Evolutionary conservation across 2,888 invertebrate species (phyloP).

Genomic region (Prosapia bicincta): DNA sequence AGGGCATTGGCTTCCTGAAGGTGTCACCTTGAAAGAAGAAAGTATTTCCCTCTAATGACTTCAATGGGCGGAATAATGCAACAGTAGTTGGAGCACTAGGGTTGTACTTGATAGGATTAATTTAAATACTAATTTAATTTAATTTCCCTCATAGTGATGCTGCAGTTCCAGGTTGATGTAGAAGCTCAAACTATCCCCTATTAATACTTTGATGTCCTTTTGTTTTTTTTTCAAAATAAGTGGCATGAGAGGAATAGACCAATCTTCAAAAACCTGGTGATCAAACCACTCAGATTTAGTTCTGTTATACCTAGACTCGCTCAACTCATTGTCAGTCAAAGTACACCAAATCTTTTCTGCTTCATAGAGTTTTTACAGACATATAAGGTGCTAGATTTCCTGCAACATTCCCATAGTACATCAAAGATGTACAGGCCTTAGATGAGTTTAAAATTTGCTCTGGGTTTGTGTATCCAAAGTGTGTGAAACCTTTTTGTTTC

Average conservation of each 20-base stretch:
- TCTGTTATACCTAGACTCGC: conserved; percentile 43
- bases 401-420: conserved; percentile 45
- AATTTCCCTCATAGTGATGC: conserved; percentile 19
- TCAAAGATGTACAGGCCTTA: conserved; percentile 41
- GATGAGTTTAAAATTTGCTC: conserved; percentile 41
- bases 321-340: conserved; percentile 46
- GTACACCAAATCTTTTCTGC: conserved; percentile 43
- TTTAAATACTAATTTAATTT: conserved; percentile 40
- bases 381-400: conserved; percentile 44
- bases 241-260: conserved; percentile 37
- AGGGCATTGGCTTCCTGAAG: conserved; percentile 5
- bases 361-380: conserved; percentile 47
- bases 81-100: conserved; percentile 35
- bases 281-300: conserved; percentile 45
- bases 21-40: conserved; percentile 11
- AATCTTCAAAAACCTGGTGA: conserved; percentile 42
- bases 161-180: conserved; percentile 24
- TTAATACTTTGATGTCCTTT: conserved; percentile 17
- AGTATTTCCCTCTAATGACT: conserved; percentile 29
- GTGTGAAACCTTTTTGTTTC: conserved; percentile 38
- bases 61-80: conserved; percentile 36
- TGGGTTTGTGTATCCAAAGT: conserved; percentile 41
- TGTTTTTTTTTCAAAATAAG: conserved; percentile 27
- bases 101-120: conserved; percentile 36
- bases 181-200: conserved; percentile 27